Evolutionary conservation across 2,797 vertebrate genomes (phyloP).

Genomic region (Poecilia velifera): DNA sequence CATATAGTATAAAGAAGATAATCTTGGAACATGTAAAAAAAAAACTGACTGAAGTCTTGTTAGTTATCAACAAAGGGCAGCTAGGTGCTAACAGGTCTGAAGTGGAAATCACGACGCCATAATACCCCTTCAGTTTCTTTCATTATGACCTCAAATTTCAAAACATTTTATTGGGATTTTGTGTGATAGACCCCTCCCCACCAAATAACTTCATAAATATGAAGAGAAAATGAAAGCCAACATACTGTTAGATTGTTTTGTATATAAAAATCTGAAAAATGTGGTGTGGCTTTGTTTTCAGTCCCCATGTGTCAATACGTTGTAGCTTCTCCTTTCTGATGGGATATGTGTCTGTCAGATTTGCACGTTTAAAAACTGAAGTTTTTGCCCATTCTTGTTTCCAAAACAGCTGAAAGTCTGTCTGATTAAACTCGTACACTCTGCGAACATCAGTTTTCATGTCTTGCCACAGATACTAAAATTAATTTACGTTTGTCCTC

Average conservation of each 20-base stretch:
- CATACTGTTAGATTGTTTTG: background rate
- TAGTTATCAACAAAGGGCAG: conserved; percentile 8
- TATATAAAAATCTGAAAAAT: background rate
- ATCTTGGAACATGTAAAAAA: background rate
- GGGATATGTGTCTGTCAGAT: background rate
- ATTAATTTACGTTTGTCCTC: background rate
- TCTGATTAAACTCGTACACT: background rate
- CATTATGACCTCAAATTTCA: background rate
- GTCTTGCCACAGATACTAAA: background rate
- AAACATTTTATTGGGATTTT: background rate
- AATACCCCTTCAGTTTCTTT: background rate
- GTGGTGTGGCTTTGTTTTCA: background rate
- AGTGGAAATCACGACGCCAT: background rate
- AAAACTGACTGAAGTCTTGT: background rate
- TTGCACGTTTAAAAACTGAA: background rate
- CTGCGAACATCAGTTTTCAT: background rate
- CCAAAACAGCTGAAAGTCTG: background rate
- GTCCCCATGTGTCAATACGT: background rate
- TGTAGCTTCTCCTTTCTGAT: background rate
- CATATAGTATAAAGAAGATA: background rate
- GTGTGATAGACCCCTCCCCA: background rate
- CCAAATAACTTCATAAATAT: background rate
- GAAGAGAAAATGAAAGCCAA: background rate
- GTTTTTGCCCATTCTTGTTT: background rate
- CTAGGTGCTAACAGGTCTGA: conserved; percentile 12